A percentile compares a stretch with the other conserved stretches of the same genome.
Evolutionary conservation across 2,113 vertebrate genomes (phyloP).

Genomic region (Candoia aspera): DNA sequence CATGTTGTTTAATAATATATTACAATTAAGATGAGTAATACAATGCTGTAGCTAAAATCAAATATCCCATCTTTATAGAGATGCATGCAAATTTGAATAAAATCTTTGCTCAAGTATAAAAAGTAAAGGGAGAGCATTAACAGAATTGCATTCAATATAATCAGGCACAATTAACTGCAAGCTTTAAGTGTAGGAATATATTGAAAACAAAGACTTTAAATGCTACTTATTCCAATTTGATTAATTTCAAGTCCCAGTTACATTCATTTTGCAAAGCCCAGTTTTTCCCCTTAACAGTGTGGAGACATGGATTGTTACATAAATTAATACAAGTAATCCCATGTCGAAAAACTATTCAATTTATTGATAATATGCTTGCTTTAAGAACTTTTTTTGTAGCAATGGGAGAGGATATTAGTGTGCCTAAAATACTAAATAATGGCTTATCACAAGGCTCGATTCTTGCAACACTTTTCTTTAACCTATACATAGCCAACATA

Average conservation of each 20-base stretch:
- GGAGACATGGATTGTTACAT: too few relatives aligned
- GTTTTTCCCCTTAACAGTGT: neutral
- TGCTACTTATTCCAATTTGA: neutral
- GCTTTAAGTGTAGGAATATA: neutral
- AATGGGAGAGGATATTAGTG: too few relatives aligned
- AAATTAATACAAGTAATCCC: too few relatives aligned
- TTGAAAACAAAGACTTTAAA: constrained; percentile 1
- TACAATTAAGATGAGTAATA: constrained; percentile 13
- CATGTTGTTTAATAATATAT: constrained; percentile 32
- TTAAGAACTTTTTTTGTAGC: too few relatives aligned
- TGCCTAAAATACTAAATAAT: too few relatives aligned
- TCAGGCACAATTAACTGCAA: neutral
- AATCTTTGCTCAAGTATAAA: neutral
- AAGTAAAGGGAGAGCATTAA: neutral
- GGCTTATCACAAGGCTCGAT: too few relatives aligned
- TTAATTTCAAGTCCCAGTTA: neutral
- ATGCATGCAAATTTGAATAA: neutral
- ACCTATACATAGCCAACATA: too few relatives aligned
- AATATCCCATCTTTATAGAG: neutral
- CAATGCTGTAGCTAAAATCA: constrained; percentile 19
- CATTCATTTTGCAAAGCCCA: neutral
- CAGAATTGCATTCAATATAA: neutral
- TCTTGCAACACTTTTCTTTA: too few relatives aligned
- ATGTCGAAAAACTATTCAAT: too few relatives aligned
- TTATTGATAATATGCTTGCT: too few relatives aligned